Conservation (phyloP, 1,140 invertebrate genomes). For the Scaptodrosophila lebanonensis region DNA sequence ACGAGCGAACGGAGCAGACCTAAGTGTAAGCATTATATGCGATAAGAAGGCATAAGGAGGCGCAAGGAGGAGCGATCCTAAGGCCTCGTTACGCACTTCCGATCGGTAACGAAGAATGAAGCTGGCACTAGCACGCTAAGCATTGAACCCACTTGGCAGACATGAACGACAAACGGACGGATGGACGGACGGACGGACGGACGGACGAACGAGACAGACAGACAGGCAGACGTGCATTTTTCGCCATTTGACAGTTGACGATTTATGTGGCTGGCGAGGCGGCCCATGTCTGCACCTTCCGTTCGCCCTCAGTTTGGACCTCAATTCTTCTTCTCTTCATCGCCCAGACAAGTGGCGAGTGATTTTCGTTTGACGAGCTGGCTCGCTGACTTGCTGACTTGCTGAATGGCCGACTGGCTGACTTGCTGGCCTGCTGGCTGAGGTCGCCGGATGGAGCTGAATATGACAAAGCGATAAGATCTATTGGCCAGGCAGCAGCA, state of each 20-base stretch:
- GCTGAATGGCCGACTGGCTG: slow-evolving; percentile 33
- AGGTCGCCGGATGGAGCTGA: too few species aligned
- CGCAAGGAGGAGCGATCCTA: too few species aligned
- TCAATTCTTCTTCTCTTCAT: too few species aligned
- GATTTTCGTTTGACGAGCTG: slow-evolving; percentile 12
- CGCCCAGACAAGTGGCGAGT: not conserved
- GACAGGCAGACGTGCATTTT: slow-evolving; percentile 50
- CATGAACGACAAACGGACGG: too few species aligned
- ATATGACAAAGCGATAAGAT: slow-evolving; percentile 73
- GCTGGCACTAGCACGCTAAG: slow-evolving; percentile 18
- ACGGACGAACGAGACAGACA: slow-evolving; percentile 1
- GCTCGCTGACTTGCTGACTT: slow-evolving; percentile 39
- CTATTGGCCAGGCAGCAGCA: slow-evolving; percentile 29
- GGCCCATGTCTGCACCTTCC: slow-evolving; percentile 3
- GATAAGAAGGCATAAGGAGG: too few species aligned
- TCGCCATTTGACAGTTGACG: slow-evolving; percentile 73
- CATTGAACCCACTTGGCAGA: slow-evolving; percentile 22
- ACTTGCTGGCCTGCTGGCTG: too few species aligned
- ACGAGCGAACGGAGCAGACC: slow-evolving; percentile 2
- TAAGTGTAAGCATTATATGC: slow-evolving; percentile 70
- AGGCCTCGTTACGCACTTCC: slow-evolving; percentile 66
- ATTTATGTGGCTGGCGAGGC: slow-evolving; percentile 66
- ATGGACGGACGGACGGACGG: not conserved
- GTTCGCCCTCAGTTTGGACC: too few species aligned
- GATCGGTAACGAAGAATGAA: too few species aligned